These are phyloP conservation scores for Tangara arthus DNA, from an alignment of 2,797 vertebrate species.

Conservation along the genomic window DNA sequence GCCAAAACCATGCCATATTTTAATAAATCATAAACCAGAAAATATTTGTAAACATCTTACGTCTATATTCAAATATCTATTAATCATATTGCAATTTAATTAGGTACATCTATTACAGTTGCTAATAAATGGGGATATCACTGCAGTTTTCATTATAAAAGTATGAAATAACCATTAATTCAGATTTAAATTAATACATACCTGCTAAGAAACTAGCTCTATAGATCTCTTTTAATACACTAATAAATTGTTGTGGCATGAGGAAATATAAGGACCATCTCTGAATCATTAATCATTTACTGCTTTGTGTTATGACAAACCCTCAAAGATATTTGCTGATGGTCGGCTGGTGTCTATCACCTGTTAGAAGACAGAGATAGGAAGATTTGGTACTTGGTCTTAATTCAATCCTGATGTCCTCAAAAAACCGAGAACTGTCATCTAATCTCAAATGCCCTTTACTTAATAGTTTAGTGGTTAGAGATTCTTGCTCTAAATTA, in stretches of 20 bases:
- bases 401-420: background rate
- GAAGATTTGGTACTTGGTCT: background rate
- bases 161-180: background rate
- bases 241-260: background rate
- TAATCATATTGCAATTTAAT: background rate
- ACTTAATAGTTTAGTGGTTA: background rate
- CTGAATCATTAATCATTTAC: background rate
- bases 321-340: background rate
- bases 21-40: background rate
- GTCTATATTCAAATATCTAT: background rate
- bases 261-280: background rate
- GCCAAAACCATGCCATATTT: background rate
- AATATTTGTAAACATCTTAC: background rate
- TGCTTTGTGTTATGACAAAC: background rate
- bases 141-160: background rate
- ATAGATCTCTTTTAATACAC: background rate
- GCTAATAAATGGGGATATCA: slow-evolving; percentile 8
- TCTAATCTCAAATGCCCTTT: background rate
- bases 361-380: background rate
- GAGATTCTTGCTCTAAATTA: background rate
- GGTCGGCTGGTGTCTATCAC: background rate
- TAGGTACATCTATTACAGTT: background rate
- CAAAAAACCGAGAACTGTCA: background rate
- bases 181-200: background rate
- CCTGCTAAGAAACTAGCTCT: background rate